phyloP scores from a whole-genome alignment of 2,113 vertebrate species.

The Anguilla japonica region DNA sequence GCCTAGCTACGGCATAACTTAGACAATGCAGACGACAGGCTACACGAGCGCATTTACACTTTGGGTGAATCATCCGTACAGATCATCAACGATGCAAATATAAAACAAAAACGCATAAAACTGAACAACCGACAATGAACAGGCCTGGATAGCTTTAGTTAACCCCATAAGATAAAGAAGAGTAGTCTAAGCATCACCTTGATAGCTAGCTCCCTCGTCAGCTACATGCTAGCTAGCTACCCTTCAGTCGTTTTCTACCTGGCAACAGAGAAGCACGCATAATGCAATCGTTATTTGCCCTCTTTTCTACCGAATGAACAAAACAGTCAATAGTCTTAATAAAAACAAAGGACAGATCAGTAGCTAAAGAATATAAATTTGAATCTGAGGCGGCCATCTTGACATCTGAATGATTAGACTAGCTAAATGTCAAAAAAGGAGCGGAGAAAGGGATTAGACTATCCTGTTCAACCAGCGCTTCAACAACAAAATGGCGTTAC shows the following conservation, averaged over 20 bases:
- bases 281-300: background rate
- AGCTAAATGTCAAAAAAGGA: background rate
- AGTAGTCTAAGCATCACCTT: background rate
- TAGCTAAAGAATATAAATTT: background rate
- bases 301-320: background rate
- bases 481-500: background rate
- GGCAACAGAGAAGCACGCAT: background rate
- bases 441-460: background rate
- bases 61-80: background rate
- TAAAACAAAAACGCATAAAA: background rate
- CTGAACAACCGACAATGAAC: background rate
- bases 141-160: background rate
- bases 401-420: background rate
- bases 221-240: background rate
- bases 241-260: background rate
- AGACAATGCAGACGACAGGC: background rate
- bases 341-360: slow-evolving; percentile 1
- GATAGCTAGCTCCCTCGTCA: background rate
- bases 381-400: slow-evolving; percentile 6
- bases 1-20: background rate
- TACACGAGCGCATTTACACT: background rate
- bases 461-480: background rate
- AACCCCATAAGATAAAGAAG: background rate
- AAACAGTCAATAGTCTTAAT: background rate
- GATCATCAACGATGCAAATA: background rate